A percentile compares a stretch with the other conserved stretches of the same genome.
phyloP scores from a whole-genome alignment of 1,140 invertebrate genomes.

The Pogonomyrmex barbatus region DNA sequence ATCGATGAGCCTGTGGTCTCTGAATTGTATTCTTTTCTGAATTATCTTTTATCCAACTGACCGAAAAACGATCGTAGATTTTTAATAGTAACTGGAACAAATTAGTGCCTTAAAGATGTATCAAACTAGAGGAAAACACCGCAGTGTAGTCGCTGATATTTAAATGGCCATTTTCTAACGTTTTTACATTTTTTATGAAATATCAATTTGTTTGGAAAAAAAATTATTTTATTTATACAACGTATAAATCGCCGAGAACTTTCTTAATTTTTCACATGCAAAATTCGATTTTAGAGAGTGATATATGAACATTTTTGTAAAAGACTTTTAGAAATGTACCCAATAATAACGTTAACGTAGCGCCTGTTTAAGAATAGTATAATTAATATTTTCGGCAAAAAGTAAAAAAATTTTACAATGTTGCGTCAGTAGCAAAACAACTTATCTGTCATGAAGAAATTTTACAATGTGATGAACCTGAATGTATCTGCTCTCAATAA shows the following conservation, averaged over 20 bases:
- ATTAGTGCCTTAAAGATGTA: constrained; percentile 70
- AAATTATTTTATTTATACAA: constrained; percentile 12
- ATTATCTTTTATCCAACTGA: constrained; percentile 15
- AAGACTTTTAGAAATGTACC: background rate
- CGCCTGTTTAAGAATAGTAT: background rate
- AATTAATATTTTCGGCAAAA: background rate
- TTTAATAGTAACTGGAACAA: constrained; percentile 40
- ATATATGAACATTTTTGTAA: background rate
- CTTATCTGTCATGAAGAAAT: background rate
- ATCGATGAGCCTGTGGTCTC: background rate
- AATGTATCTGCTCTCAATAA: constrained; percentile 26
- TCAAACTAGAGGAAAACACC: constrained; percentile 24
- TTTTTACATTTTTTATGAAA: constrained; percentile 47
- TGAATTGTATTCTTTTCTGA: background rate
- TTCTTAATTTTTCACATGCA: background rate
- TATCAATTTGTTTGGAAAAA: background rate
- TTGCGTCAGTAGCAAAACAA: background rate
- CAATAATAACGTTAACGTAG: background rate
- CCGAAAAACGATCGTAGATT: constrained; percentile 38
- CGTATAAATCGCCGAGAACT: constrained; percentile 4
- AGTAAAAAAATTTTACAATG: background rate
- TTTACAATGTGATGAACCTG: background rate
- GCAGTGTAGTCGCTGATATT: constrained; percentile 19
- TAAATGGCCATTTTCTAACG: constrained; percentile 12
- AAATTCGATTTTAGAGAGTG: background rate